These are phyloP conservation scores for Dysidea cf. avara DNA, from an alignment of 37 sponge, comb jelly and placozoan genomes.

Conservation along the genomic window DNA sequence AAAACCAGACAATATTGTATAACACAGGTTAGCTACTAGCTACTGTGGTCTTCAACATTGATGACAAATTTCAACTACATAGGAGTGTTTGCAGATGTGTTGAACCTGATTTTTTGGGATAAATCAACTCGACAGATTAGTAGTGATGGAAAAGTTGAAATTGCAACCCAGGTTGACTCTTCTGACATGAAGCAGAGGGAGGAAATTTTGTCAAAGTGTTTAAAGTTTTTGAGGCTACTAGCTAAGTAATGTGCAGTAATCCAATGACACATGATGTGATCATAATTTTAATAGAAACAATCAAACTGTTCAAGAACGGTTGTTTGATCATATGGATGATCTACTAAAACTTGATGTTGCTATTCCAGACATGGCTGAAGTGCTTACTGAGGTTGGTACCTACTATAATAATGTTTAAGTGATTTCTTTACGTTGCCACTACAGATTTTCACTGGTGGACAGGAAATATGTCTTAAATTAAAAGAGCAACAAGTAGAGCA, in stretches of 20 bases:
- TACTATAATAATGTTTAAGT: not conserved
- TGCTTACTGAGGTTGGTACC: conserved; percentile 10
- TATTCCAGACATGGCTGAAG: conserved; percentile 1
- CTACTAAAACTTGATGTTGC: conserved; percentile 38
- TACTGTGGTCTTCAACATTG: too few relatives aligned
- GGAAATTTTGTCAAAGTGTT: too few relatives aligned
- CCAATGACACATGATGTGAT: too few relatives aligned
- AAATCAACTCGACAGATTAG: too few relatives aligned
- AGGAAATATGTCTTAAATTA: conserved; percentile 31
- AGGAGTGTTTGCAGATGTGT: too few relatives aligned
- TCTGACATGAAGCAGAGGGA: too few relatives aligned
- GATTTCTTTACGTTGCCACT: not conserved
- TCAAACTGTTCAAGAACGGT: conserved; percentile 18
- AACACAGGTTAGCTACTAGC: conserved; percentile 43
- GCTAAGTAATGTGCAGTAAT: too few relatives aligned
- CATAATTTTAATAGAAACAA: conserved; percentile 9
- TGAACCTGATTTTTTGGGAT: too few relatives aligned
- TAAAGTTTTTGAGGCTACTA: too few relatives aligned
- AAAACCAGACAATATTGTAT: conserved; percentile 80
- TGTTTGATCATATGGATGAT: conserved; percentile 51
- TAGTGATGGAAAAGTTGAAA: too few relatives aligned
- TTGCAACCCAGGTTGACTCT: too few relatives aligned
- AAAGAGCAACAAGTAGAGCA: conserved; percentile 31
- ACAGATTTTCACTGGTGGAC: conserved; percentile 56
- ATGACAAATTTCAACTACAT: too few relatives aligned